Evolutionary conservation across 2,797 vertebrate genomes (phyloP).

Genomic region (Poecilia velifera): DNA sequence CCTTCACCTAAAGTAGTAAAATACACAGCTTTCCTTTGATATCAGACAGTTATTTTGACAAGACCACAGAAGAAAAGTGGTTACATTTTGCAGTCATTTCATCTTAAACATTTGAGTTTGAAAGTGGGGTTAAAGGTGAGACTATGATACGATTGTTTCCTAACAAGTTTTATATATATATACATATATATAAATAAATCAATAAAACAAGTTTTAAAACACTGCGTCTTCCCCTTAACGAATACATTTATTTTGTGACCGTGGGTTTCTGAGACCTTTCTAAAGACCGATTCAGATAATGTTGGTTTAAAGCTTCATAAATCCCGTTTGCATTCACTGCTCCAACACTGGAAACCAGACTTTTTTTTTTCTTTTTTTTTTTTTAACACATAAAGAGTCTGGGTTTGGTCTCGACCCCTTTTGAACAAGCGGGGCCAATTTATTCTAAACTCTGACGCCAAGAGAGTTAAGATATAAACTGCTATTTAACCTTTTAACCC

Average conservation of each 20-base stretch:
- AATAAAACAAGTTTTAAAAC: neutral
- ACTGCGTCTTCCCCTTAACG: neutral
- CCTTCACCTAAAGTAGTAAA: neutral
- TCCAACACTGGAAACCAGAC: neutral
- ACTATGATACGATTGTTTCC: neutral
- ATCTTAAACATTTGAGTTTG: neutral
- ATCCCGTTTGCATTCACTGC: neutral
- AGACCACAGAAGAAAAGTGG: neutral
- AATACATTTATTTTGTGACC: neutral
- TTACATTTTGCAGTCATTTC: neutral
- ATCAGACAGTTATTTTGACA: neutral
- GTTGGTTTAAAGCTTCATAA: constrained; percentile 2
- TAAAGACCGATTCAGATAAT: neutral
- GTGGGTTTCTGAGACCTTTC: neutral
- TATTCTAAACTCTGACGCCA: neutral
- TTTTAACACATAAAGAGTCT: neutral
- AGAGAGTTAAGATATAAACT: constrained; percentile 1
- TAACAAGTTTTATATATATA: neutral
- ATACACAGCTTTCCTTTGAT: neutral
- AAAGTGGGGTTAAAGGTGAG: neutral
- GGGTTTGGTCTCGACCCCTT: neutral
- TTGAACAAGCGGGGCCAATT: neutral
- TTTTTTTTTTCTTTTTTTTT: neutral
- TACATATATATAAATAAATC: too few relatives aligned
- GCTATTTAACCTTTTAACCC: neutral